These are phyloP conservation scores for Luffia ferchaultella DNA, from an alignment of 2,888 invertebrate genomes.

Conservation along the genomic window DNA sequence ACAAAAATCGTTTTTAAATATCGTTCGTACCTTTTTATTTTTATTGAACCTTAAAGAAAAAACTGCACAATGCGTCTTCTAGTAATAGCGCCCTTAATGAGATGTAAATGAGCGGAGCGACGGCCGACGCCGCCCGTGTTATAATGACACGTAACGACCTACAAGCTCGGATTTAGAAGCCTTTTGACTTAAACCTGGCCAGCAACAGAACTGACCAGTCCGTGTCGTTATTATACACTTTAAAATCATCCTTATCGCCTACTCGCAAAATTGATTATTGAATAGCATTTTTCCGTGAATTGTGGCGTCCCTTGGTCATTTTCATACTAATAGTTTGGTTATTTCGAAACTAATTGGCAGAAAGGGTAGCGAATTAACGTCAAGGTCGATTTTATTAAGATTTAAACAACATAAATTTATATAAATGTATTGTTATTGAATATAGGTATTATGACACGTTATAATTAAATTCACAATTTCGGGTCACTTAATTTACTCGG, in stretches of 20 bases:
- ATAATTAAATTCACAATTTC: no score
- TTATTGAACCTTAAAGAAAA: slow-evolving; percentile 21
- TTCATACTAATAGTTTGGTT: slow-evolving; percentile 60
- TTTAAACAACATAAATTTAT: no score
- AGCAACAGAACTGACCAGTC: slow-evolving; percentile 40
- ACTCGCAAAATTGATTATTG: neutral
- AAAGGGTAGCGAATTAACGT: slow-evolving; percentile 66
- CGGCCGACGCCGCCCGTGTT: slow-evolving; percentile 56
- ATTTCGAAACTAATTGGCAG: slow-evolving; percentile 66
- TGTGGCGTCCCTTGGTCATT: slow-evolving; percentile 41
- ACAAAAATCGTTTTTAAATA: no score
- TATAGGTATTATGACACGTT: no score
- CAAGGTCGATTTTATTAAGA: slow-evolving; percentile 49
- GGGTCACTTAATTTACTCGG: no score
- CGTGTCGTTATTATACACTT: slow-evolving; percentile 13
- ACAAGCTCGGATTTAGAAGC: slow-evolving; percentile 68
- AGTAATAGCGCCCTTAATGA: slow-evolving; percentile 60
- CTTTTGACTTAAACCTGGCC: slow-evolving; percentile 60
- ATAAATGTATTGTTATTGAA: no score
- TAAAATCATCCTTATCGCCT: neutral
- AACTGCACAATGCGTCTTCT: slow-evolving; percentile 30
- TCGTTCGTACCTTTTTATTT: no score
- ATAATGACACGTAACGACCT: slow-evolving; percentile 68
- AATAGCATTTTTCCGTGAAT: neutral
- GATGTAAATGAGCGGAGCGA: slow-evolving; percentile 67